These are phyloP conservation scores for Lepidochrysops patricia DNA, from an alignment of 2,888 invertebrate species.

Conservation along the genomic window DNA sequence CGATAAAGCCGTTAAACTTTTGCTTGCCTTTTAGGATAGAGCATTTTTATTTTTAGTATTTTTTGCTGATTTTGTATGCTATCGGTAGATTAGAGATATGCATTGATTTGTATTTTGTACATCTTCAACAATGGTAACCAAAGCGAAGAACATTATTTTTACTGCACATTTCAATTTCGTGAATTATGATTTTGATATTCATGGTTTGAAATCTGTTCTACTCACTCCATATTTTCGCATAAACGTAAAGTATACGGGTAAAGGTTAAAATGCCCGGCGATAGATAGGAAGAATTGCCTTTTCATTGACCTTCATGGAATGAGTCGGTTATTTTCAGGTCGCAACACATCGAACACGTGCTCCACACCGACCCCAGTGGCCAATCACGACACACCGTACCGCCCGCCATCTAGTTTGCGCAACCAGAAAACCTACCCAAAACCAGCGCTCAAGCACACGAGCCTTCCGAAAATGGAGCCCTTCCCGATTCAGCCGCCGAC, in stretches of 20 bases:
- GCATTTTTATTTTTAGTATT: not conserved
- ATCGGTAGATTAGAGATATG: not conserved
- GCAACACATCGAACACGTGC: slow-evolving; percentile 64
- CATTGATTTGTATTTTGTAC: not conserved
- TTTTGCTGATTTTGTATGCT: not conserved
- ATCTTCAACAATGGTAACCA: not conserved
- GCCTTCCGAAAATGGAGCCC: slow-evolving; percentile 64
- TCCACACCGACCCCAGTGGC: slow-evolving; percentile 61
- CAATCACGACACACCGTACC: slow-evolving; percentile 67
- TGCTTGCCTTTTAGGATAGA: too few relatives aligned
- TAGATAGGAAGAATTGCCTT: too few relatives aligned
- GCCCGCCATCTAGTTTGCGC: slow-evolving; percentile 62
- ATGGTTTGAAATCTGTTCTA: not conserved
- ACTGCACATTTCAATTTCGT: not conserved
- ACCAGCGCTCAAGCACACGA: slow-evolving; percentile 54
- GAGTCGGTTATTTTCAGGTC: slow-evolving; percentile 42
- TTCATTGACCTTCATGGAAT: not conserved
- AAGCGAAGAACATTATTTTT: not conserved
- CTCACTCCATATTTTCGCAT: not conserved
- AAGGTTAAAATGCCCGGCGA: too few relatives aligned
- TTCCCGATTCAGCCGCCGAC: slow-evolving; percentile 59
- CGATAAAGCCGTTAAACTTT: too few relatives aligned
- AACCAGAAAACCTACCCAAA: slow-evolving; percentile 67
- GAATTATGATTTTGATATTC: not conserved
- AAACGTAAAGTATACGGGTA: too few relatives aligned